Evolutionary conservation across 1,140 invertebrate species (phyloP), one percentile per base, ranked within the genome.

Genomic region (Bombyx mandarina): DNA sequence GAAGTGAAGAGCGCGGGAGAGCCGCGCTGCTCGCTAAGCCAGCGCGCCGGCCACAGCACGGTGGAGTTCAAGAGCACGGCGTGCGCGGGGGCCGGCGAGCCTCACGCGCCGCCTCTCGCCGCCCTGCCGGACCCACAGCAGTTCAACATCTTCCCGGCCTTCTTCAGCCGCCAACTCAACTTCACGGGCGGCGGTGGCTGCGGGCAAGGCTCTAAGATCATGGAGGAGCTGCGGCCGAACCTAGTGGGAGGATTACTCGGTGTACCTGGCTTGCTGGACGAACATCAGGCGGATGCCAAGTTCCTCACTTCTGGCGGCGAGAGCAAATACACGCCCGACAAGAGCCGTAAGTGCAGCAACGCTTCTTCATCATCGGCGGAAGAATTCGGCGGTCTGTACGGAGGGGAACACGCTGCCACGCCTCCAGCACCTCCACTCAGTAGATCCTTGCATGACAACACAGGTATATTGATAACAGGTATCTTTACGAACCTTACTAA

Each of bases 81-180:
- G 77, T 88, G 87, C 85, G 75, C 90, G 86, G 77, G 88, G 82
- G 66, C 87, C 88, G 72, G 88, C 61, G 89, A 91, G 77, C 83
- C 92, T 62, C 92, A 92, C 78, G 89, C 89, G 62, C 81, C 90
- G 62, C 89, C 89, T 66, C 89, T 89, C 53, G 77, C 89, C 67
- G 79, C 88, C 48, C 87, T 90, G 71, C 88, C 89, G 45, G 90
- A 90, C 69, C 89, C 89, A 48, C 94, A 95, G 73, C 94, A 95
- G 88, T 95, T 95, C 90, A 96, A 96, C 88, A 96, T 96, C 67
- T 95, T 96, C 82, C 94, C 94, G 62, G 94, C 94, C 52, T 95
- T 95, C 73, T 96, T 96, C 81, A 95, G 94, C 86, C 89, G 94
- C 46, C 94, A 96, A 84, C 89, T 96, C 54, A 96, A 96, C 82